phyloP scores from a whole-genome alignment of 1,140 invertebrate genomes.

The Caerostris darwini region DNA sequence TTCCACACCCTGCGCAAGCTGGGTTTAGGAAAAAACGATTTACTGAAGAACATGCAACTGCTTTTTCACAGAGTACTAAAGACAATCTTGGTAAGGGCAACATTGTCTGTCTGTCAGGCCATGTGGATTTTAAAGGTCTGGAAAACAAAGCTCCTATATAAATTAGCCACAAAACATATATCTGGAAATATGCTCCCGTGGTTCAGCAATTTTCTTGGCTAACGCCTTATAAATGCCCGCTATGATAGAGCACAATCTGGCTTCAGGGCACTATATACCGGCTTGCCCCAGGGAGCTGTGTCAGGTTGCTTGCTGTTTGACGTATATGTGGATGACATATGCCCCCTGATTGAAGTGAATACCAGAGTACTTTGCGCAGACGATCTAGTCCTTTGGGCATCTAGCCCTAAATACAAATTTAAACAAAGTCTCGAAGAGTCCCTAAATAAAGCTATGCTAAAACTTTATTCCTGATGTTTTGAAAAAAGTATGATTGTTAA shows the following conservation, averaged over 20 bases:
- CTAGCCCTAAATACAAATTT: neutral
- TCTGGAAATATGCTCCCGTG: neutral
- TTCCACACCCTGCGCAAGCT: constrained; percentile 24
- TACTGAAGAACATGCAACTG: constrained; percentile 27
- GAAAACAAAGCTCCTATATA: constrained; percentile 45
- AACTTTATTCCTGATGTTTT: constrained; percentile 9
- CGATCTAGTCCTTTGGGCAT: constrained; percentile 41
- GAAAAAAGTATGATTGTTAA: constrained; percentile 25
- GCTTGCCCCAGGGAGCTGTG: constrained; percentile 12
- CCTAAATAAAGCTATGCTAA: constrained; percentile 32
- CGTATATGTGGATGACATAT: constrained; percentile 3
- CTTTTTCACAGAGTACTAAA: constrained; percentile 55
- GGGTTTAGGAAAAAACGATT: constrained; percentile 54
- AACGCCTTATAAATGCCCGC: constrained; percentile 32
- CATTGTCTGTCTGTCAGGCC: no score
- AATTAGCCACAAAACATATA: constrained; percentile 47
- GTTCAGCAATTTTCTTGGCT: neutral
- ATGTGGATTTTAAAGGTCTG: constrained; percentile 59
- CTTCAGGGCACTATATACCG: constrained; percentile 49
- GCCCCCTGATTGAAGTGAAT: constrained; percentile 20
- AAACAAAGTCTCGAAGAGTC: neutral
- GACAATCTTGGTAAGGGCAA: constrained; percentile 55
- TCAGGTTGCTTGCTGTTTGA: constrained; percentile 34
- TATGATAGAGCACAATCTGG: neutral
- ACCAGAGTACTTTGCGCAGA: neutral